Conservation (phyloP, 1,140 invertebrate genomes). For the Habropoda laboriosa region DNA sequence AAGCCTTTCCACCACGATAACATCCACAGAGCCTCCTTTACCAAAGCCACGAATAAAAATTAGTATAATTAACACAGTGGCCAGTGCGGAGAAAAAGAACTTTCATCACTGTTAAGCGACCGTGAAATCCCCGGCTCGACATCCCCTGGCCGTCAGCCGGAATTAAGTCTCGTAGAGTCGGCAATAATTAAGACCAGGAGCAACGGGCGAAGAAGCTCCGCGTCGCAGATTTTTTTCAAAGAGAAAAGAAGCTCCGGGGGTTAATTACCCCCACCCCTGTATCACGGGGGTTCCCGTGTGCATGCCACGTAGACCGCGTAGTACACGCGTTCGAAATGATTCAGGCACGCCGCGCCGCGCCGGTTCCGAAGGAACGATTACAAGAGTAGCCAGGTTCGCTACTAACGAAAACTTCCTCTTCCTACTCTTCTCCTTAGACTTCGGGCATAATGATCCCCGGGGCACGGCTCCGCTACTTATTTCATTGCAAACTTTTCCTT, state of each 20-base stretch:
- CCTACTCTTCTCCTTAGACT: not conserved
- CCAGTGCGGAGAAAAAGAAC: too few relatives aligned
- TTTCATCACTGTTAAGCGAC: not conserved
- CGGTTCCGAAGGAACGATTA: slow-evolving; percentile 33
- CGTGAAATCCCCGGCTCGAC: not conserved
- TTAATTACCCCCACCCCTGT: slow-evolving; percentile 10
- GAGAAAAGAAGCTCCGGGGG: slow-evolving; percentile 15
- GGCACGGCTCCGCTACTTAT: slow-evolving; percentile 62
- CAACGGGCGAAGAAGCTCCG: not conserved
- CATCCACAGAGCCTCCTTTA: too few relatives aligned
- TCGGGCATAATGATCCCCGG: slow-evolving; percentile 60
- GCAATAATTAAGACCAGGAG: slow-evolving; percentile 26
- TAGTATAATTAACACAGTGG: too few relatives aligned
- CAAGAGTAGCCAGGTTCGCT: slow-evolving; percentile 35
- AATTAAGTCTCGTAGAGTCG: not conserved
- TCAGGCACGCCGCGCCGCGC: not conserved
- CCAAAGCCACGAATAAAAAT: too few relatives aligned
- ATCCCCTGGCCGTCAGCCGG: not conserved
- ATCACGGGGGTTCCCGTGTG: not conserved
- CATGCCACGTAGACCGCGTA: not conserved
- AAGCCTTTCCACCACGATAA: too few relatives aligned
- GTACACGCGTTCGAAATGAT: slow-evolving; percentile 34
- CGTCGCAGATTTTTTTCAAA: not conserved
- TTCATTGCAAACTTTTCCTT: slow-evolving; percentile 65
- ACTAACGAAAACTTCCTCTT: not conserved